Conservation (phyloP, 1,140 invertebrate genomes). For the Diorhabda elongata region DNA sequence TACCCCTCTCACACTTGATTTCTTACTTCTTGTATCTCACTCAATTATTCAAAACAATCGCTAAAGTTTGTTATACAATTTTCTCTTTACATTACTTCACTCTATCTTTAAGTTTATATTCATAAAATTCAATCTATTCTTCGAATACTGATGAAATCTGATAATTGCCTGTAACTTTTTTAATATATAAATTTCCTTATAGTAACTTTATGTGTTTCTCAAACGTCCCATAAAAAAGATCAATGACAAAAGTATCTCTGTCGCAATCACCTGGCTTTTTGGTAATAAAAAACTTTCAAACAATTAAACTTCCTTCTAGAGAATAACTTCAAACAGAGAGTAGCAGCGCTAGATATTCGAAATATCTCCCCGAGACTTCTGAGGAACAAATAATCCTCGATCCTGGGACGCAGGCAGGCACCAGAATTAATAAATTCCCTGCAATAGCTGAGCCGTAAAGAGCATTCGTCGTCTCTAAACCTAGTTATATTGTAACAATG, state of each 20-base stretch:
- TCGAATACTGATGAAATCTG: not conserved
- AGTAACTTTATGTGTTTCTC: constrained; percentile 1
- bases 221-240: not conserved
- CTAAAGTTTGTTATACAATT: too few species aligned
- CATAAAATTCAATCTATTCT: too few species aligned
- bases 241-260: constrained; percentile 2
- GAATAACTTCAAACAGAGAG: constrained; percentile 11
- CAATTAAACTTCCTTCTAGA: not conserved
- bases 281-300: constrained; percentile 3
- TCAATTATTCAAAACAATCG: too few species aligned
- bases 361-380: constrained; percentile 13
- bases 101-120: too few species aligned
- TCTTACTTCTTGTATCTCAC: too few species aligned
- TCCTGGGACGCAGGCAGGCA: not conserved
- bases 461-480: constrained; percentile 8
- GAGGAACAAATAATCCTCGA: constrained; percentile 12
- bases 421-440: constrained; percentile 13
- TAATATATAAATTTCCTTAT: not conserved
- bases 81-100: too few species aligned
- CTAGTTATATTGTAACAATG: constrained; percentile 10
- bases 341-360: constrained; percentile 10
- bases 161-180: constrained; percentile 3
- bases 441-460: constrained; percentile 13
- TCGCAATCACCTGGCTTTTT: constrained; percentile 1
- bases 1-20: too few species aligned